These are phyloP conservation scores for Lacanobia wlatinum DNA, from an alignment of 2,888 invertebrate genomes.

Conservation along the genomic window DNA sequence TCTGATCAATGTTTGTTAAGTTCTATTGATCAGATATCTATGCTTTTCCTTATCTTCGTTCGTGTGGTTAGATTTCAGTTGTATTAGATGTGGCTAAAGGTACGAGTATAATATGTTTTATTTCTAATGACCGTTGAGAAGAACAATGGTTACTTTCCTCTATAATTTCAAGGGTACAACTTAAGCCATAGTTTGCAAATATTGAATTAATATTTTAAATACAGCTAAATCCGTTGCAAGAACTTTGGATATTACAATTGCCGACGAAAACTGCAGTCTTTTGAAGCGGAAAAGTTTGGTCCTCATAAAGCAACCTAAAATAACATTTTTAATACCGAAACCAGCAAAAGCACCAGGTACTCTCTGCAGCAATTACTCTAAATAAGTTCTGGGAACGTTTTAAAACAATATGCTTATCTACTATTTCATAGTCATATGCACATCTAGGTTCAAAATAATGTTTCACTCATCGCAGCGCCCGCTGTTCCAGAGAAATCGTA, in stretches of 20 bases:
- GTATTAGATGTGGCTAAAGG: too few relatives aligned
- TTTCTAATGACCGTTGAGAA: too few relatives aligned
- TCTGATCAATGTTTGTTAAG: constrained; percentile 4
- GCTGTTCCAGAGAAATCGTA: constrained; percentile 68
- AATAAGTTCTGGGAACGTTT: not conserved
- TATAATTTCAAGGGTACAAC: not conserved
- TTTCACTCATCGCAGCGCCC: constrained; percentile 53
- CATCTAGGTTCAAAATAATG: constrained; percentile 33
- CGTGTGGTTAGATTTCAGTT: too few relatives aligned
- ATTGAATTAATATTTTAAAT: too few relatives aligned
- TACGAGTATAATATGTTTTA: too few relatives aligned
- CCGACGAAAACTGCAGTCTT: too few relatives aligned
- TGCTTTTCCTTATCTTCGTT: not conserved
- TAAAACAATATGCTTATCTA: constrained; percentile 27
- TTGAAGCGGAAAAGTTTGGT: too few relatives aligned
- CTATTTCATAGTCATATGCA: constrained; percentile 31
- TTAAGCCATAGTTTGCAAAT: not conserved
- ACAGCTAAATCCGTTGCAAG: not conserved
- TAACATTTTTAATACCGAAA: not conserved
- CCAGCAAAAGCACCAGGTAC: too few relatives aligned
- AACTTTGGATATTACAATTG: not conserved
- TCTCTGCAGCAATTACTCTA: not conserved
- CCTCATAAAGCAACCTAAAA: too few relatives aligned
- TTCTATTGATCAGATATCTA: constrained; percentile 1
- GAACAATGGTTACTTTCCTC: too few relatives aligned